Base-by-base conservation (phyloP, 1,140 invertebrate species). In the Cydia pomonella region DNA sequence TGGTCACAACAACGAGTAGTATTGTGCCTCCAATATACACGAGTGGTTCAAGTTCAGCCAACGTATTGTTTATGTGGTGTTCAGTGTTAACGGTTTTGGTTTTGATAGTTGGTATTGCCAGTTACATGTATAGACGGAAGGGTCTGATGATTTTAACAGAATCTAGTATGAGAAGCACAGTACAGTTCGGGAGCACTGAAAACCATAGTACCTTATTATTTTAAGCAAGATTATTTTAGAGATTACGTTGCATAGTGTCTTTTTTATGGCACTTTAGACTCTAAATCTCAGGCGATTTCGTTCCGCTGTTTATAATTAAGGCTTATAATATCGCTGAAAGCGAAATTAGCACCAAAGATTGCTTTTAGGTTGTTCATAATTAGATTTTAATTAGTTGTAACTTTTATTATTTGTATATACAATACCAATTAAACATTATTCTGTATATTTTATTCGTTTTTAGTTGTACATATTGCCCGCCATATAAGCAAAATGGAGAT, bases 31-130 rank as follows among this genome's bases (percentile, higher is more conserved):
- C 16, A 33, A 72, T 6, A 2, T 64, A 41, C 53, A 5, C 21
- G 2, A 23, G 27, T 72, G 53, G 59, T 12, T 12, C 59, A 47
- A 64, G 69, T 27, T 73, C 74, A 21, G 75, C 72, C 2, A 73
- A 53, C 4, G 18, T 76, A 18, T 53, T 80, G 50, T 47, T 83
- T 18, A 74, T 82, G 27, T 77, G 74, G 79, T 81, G 77, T 79
- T 7, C 75, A 27, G 47, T 80, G 41, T 44, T 84, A 0, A 77
- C 78, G 23, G 23, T 84, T 72, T 23, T 84, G 16, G 9, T 84
- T 9, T n/a, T 82, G 53, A 3, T 76, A 41, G 18, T 80, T 71
- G 73, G 73, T 7, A 3, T 75, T n/a, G 50, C 4, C 3, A 74
- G 73, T 47, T 76, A 79, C 13, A 29, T 74, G 38, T 81, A 79